phyloP scores from a whole-genome alignment of 2,113 vertebrate genomes.

The Pantherophis guttatus region DNA sequence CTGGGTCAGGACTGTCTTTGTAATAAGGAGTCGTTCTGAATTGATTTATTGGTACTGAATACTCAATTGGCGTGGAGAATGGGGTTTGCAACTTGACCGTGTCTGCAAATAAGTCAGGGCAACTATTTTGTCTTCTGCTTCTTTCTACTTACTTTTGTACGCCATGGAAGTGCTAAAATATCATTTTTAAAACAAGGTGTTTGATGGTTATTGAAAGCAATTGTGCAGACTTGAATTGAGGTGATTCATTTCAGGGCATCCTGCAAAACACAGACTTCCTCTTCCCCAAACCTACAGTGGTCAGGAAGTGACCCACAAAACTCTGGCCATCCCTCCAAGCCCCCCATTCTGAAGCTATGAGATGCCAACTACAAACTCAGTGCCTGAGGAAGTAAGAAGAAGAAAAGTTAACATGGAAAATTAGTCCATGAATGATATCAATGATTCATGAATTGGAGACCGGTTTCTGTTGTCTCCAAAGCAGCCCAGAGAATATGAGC shows the following conservation, averaged over 20 bases:
- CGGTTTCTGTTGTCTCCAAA: background rate
- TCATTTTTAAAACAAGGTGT: background rate
- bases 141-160: background rate
- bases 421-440: background rate
- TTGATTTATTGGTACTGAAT: slow-evolving; percentile 10
- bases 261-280: background rate
- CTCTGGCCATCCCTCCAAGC: background rate
- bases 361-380: background rate
- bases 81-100: background rate
- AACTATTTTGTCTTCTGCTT: background rate
- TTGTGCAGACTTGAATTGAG: background rate
- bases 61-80: background rate
- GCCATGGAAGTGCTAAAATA: background rate
- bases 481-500: background rate
- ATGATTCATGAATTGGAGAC: background rate
- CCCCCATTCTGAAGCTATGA: background rate
- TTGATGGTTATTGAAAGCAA: background rate
- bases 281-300: background rate
- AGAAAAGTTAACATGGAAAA: background rate
- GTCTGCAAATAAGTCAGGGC: background rate
- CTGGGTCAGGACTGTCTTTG: background rate
- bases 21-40: background rate
- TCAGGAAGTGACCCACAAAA: background rate
- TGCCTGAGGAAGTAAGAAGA: background rate
- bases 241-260: background rate